Base-by-base conservation (phyloP, 2,797 vertebrate species). In the Cossypha dichroa region DNA sequence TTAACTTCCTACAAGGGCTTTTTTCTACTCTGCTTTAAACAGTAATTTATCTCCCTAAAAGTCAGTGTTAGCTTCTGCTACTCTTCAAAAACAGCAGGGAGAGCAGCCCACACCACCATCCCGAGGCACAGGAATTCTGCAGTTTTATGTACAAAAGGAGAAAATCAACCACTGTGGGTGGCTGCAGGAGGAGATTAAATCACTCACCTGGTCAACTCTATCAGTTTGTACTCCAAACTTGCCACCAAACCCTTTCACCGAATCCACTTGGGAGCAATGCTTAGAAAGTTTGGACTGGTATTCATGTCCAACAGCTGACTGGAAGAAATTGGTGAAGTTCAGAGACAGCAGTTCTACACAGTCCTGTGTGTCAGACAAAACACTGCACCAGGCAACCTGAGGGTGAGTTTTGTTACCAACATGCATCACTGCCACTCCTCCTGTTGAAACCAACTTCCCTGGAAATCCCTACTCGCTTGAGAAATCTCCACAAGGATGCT, bases 251-350 rank as follows among this genome's bases (percentile, higher is more conserved):
- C 99, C 99, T 73, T 99, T 99, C 43, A 98, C 98, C 0, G 98
- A 99, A 94, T 99, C 99, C 0, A 99, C 99, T 77, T 99, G 99
- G 11, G 99, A 99, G 95, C 99, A 99, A 93, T 99, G 99, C 94
- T 99, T 99, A 60, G 99, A 98, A 55, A 99, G 96, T 68, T 98
- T 98, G 67, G 98, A 98, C 96, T 99, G 99, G 92, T 99, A 99
- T 68, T 99, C 99, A 0, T 99, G 99, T 76, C 99, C 99, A 43
- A 99, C 99, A 2, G 99, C 99, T 34, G 99, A 99, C 99, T 99
- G 95, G 4, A 96, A 96, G 78, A 91, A 91, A 90, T 54, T 3
- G 63, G 45, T 54, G 23, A 79, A 85, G 89, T 43, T 91, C 69
- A 96, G 72, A 94, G 63, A 51, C 25, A 77, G 54, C 34, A 94